These are phyloP conservation scores for Melipona quadrifasciata DNA, from an alignment of 1,140 invertebrate species.

Conservation along the genomic window DNA sequence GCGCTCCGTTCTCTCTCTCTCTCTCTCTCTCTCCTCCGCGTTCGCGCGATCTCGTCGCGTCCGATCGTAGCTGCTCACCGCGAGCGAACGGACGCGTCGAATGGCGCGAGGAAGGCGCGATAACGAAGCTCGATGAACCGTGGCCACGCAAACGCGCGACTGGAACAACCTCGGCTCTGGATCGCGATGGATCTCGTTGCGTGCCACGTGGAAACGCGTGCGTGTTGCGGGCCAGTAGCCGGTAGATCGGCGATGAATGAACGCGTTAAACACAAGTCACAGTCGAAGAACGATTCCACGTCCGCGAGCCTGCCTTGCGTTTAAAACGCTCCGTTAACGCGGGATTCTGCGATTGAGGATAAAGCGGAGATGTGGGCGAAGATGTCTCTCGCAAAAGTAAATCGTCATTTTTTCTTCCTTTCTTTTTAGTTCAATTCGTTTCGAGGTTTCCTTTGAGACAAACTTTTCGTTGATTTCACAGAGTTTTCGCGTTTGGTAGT, in stretches of 20 bases:
- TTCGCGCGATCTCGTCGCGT: conserved; percentile 15
- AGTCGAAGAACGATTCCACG: background rate
- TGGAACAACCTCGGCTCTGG: background rate
- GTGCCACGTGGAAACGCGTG: background rate
- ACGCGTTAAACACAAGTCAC: background rate
- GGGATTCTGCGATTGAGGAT: no score
- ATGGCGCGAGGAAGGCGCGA: conserved; percentile 5
- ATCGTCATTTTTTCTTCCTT: no score
- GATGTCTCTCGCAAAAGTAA: no score
- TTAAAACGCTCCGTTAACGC: no score
- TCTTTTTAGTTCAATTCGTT: no score
- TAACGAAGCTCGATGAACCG: conserved; percentile 17
- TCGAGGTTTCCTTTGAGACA: no score
- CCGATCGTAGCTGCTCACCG: conserved; percentile 15
- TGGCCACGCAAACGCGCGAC: background rate
- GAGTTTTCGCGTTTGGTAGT: no score
- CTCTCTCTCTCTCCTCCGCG: conserved; percentile 9
- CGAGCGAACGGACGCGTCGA: conserved; percentile 7
- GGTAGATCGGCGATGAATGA: conserved; percentile 2
- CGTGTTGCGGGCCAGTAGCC: background rate
- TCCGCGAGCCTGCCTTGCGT: no score
- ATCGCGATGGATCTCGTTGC: conserved; percentile 17
- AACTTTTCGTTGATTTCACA: no score
- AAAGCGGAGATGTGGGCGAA: no score
- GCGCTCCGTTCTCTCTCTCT: background rate